These are phyloP conservation scores for Thecocarcelia acutangulata DNA, from an alignment of 2,888 invertebrate genomes.

Conservation along the genomic window DNA sequence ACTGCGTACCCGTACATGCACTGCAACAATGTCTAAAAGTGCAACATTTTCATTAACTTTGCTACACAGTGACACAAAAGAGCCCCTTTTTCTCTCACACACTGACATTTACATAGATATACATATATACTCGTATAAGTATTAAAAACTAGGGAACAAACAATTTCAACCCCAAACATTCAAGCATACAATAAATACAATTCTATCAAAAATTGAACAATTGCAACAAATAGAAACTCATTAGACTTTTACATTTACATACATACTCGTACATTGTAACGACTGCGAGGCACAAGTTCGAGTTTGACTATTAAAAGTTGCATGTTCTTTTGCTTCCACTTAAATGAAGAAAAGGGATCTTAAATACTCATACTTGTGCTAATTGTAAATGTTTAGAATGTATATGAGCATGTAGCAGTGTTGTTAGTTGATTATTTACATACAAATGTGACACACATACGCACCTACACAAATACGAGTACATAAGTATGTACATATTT, in stretches of 20 bases:
- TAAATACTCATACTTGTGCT: constrained; percentile 5
- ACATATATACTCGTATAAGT: no score
- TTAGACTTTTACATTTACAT: constrained; percentile 59
- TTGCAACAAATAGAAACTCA: constrained; percentile 56
- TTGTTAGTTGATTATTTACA: constrained; percentile 8
- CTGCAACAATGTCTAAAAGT: constrained; percentile 22
- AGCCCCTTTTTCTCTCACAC: neutral
- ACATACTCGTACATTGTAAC: constrained; percentile 56
- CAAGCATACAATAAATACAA: neutral
- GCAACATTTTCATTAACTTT: constrained; percentile 10
- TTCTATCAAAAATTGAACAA: constrained; percentile 49
- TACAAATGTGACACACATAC: neutral
- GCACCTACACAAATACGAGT: neutral
- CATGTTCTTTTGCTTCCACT: neutral
- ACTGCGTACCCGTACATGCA: neutral
- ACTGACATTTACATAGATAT: neutral
- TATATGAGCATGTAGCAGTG: neutral
- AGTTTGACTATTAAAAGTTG: constrained; percentile 7
- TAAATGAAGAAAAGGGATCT: constrained; percentile 1
- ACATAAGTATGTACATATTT: neutral
- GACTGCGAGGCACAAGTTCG: neutral
- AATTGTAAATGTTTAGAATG: neutral
- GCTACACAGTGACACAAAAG: neutral
- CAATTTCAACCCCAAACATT: no score
- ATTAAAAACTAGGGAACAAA: no score